These are phyloP conservation scores for Thalpophila matura DNA, from an alignment of 2,888 invertebrate species.

Conservation along the genomic window DNA sequence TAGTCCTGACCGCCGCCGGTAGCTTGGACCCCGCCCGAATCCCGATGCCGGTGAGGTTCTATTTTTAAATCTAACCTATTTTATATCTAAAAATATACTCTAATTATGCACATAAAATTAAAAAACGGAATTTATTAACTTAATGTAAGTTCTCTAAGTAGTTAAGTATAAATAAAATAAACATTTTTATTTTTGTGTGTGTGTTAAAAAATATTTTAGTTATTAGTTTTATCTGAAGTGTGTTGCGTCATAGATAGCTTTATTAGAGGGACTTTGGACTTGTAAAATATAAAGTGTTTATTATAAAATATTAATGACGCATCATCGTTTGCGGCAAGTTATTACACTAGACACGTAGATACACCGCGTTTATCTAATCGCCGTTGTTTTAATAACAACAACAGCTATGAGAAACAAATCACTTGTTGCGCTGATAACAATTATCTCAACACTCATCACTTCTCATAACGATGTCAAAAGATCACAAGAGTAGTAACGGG, in stretches of 20 bases:
- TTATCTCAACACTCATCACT: slow-evolving; percentile 25
- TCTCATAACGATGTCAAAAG: slow-evolving; percentile 20
- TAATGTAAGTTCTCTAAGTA: too few species aligned
- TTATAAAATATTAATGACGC: slow-evolving; percentile 40
- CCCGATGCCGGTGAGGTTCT: too few species aligned
- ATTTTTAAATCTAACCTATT: too few species aligned
- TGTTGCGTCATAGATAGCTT: slow-evolving; percentile 2
- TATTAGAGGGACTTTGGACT: background rate
- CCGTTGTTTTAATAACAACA: slow-evolving; percentile 45
- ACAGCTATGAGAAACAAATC: slow-evolving; percentile 32
- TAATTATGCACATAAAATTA: too few species aligned
- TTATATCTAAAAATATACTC: too few species aligned
- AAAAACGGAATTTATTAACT: too few species aligned
- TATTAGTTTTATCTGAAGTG: background rate
- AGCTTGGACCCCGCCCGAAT: too few species aligned
- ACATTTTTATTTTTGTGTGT: too few species aligned
- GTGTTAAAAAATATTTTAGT: background rate
- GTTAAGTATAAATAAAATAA: too few species aligned
- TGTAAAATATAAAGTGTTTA: slow-evolving; percentile 11
- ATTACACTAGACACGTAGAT: slow-evolving; percentile 43
- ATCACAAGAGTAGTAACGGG: background rate
- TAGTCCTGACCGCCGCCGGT: too few species aligned
- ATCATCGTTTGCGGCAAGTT: slow-evolving; percentile 17
- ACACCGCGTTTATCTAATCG: slow-evolving; percentile 43
- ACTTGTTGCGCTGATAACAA: slow-evolving; percentile 34